Percentiles rank a stretch among this genome's conserved stretches.
phyloP scores from a whole-genome alignment of 2,888 invertebrate genomes.

The Thera obeliscata region DNA sequence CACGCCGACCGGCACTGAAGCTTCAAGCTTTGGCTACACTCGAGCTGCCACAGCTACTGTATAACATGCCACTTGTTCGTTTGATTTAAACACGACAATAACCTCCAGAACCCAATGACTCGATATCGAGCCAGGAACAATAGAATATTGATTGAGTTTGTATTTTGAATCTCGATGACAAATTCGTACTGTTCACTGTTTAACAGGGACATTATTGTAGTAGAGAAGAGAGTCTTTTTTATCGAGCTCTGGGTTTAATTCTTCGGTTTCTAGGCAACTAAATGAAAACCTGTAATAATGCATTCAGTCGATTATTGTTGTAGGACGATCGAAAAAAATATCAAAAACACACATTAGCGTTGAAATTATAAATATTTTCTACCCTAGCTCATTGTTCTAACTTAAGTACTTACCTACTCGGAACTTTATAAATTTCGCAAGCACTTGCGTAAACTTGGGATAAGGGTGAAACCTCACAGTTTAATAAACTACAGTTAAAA shows the following conservation, averaged over 20 bases:
- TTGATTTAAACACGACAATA: background rate
- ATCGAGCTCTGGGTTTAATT: too few relatives aligned
- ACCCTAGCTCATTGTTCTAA: background rate
- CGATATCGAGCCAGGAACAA: background rate
- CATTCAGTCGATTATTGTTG: too few relatives aligned
- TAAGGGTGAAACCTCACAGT: constrained; percentile 13
- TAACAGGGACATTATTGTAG: too few relatives aligned
- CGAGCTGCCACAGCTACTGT: constrained; percentile 8
- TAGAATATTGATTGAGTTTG: too few relatives aligned
- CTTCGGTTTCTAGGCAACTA: too few relatives aligned
- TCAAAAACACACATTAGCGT: too few relatives aligned
- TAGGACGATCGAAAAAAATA: too few relatives aligned
- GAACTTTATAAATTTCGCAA: constrained; percentile 14
- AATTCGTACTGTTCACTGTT: too few relatives aligned
- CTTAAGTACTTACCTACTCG: background rate
- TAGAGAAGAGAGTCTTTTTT: too few relatives aligned
- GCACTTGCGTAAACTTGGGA: constrained; percentile 5
- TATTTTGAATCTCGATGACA: too few relatives aligned
- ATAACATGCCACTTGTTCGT: constrained; percentile 5
- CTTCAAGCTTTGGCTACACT: constrained; percentile 39
- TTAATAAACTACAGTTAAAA: constrained; percentile 5
- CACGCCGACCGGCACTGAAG: constrained; percentile 49
- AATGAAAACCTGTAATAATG: too few relatives aligned
- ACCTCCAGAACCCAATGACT: background rate
- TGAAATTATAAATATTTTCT: too few relatives aligned